These are phyloP conservation scores for Epizoanthus illoricatus DNA, from an alignment of 92 coral and sea anemone genomes.

Conservation along the genomic window DNA sequence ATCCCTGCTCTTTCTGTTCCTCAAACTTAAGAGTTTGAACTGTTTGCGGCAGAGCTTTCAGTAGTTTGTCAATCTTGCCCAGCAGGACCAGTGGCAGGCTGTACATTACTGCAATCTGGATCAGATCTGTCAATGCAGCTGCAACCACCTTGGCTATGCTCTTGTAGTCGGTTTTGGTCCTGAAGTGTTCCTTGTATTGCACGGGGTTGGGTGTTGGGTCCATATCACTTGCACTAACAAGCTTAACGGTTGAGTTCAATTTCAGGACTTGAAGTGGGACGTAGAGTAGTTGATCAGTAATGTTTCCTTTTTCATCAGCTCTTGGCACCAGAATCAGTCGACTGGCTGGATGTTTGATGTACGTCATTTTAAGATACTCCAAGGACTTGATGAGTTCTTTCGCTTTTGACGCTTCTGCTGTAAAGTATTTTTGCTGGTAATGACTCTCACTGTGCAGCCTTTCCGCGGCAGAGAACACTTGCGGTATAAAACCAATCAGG, in stretches of 20 bases:
- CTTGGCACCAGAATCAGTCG: neutral
- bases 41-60: constrained; percentile 51
- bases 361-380: neutral
- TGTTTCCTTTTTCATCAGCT: neutral
- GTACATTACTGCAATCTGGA: constrained; percentile 66
- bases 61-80: constrained; percentile 60
- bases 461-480: constrained; percentile 56
- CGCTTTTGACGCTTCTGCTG: constrained; percentile 9
- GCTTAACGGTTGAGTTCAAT: neutral
- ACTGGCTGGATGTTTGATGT: neutral
- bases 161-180: constrained; percentile 7
- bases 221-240: neutral
- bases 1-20: constrained; percentile 43
- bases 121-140: constrained; percentile 38
- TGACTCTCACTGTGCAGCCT: constrained; percentile 51
- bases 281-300: neutral
- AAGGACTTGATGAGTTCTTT: neutral
- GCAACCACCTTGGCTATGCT: constrained; percentile 44
- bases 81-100: constrained; percentile 64
- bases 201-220: neutral
- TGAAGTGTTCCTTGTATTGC: constrained; percentile 3
- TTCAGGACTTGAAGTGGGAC: neutral
- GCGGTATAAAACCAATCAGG: constrained; percentile 47
- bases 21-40: constrained; percentile 53
- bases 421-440: constrained; percentile 5